These are phyloP conservation scores for Patella pellucida DNA, from an alignment of 2,888 invertebrate species.

Conservation along the genomic window DNA sequence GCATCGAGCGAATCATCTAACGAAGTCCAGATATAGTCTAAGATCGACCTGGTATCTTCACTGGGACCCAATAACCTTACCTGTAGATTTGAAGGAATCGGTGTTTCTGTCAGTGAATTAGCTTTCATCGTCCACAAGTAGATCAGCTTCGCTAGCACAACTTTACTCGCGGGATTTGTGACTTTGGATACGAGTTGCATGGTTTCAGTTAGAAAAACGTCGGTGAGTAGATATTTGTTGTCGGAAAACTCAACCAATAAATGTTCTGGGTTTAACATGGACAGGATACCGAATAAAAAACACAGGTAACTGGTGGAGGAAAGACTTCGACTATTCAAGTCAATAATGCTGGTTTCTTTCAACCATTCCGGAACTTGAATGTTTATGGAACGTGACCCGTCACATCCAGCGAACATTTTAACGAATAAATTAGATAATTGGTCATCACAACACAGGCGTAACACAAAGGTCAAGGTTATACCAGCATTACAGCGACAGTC, in stretches of 20 bases:
- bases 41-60: conserved; percentile 28
- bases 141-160: conserved; percentile 49
- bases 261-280: conserved; percentile 41
- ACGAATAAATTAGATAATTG: conserved; percentile 13
- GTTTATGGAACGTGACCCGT: neutral
- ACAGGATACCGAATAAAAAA: conserved; percentile 46
- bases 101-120: neutral
- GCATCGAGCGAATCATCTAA: conserved; percentile 71
- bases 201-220: conserved; percentile 16
- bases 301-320: conserved; percentile 44
- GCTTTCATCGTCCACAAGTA: conserved; percentile 46
- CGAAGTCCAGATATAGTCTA: conserved; percentile 60
- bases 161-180: conserved; percentile 48
- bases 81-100: conserved; percentile 11
- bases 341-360: conserved; percentile 20
- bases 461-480: conserved; percentile 52
- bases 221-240: conserved; percentile 18
- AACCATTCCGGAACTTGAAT: conserved; percentile 33
- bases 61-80: conserved; percentile 34
- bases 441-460: conserved; percentile 35
- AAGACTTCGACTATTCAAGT: conserved; percentile 26
- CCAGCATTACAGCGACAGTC: conserved; percentile 59
- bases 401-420: neutral
- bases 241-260: conserved; percentile 23
- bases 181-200: conserved; percentile 35